Percentiles rank a stretch among this genome's conserved stretches.
These are phyloP conservation scores for Drosophila repleta DNA, from an alignment of 1,140 invertebrate species.

Conservation along the genomic window DNA sequence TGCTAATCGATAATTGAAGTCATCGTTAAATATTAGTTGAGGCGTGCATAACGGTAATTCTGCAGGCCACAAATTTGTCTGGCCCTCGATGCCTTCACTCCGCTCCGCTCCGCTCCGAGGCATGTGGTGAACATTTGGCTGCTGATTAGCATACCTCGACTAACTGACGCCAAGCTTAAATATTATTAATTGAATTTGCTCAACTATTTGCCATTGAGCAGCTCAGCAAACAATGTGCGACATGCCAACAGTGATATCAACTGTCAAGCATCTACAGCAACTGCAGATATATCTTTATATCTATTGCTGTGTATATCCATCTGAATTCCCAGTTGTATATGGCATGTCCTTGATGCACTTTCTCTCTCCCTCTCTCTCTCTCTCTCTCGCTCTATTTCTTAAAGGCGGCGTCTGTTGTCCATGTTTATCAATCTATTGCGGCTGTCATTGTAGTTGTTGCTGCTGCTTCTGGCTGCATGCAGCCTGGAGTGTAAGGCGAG, in stretches of 20 bases:
- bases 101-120: background rate
- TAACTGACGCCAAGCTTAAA: conserved; percentile 41
- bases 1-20: conserved; percentile 16
- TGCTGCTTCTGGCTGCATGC: conserved; percentile 36
- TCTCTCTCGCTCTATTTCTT: conserved; percentile 2
- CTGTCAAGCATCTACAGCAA: background rate
- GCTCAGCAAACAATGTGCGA: conserved; percentile 32
- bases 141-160: conserved; percentile 39
- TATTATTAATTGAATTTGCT: conserved; percentile 77
- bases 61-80: conserved; percentile 3
- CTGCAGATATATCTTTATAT: conserved; percentile 11
- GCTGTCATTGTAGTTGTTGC: conserved; percentile 49
- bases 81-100: conserved; percentile 3
- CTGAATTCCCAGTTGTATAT: background rate
- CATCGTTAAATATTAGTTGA: conserved; percentile 5
- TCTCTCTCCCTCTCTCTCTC: too few relatives aligned
- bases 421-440: conserved; percentile 73
- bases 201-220: conserved; percentile 55
- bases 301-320: background rate
- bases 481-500: conserved; percentile 42
- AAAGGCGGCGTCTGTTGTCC: conserved; percentile 48
- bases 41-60: background rate
- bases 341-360: conserved; percentile 16
- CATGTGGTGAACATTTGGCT: conserved; percentile 45
- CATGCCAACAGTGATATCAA: conserved; percentile 24